Conservation (phyloP, 2,113 vertebrate species). For the Chionomys nivalis region DNA sequence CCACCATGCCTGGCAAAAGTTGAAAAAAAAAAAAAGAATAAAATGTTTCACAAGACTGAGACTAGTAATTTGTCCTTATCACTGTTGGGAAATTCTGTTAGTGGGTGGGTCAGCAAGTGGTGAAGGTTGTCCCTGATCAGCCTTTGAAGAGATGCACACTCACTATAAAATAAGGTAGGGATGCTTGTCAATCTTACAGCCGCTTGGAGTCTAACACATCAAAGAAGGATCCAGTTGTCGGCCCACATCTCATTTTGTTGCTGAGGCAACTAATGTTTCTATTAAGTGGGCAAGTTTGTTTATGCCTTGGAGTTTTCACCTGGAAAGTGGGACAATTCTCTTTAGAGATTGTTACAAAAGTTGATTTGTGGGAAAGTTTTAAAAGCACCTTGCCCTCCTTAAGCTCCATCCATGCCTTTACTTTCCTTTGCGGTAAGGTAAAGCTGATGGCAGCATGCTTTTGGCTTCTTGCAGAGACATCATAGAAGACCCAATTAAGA, state of each 20-base stretch:
- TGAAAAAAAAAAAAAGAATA: not conserved
- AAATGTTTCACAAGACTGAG: not conserved
- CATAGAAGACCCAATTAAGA: not conserved
- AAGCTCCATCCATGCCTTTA: not conserved
- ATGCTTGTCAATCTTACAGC: not conserved
- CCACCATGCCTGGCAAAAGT: not conserved
- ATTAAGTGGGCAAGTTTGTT: not conserved
- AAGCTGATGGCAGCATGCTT: not conserved
- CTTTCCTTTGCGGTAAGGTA: slow-evolving; percentile 11
- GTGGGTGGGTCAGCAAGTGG: not conserved
- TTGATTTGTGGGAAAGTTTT: not conserved
- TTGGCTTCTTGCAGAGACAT: slow-evolving; percentile 18
- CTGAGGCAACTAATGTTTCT: not conserved
- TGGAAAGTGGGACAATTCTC: not conserved
- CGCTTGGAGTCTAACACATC: not conserved
- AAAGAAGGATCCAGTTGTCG: not conserved
- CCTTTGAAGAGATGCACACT: not conserved
- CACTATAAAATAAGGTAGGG: not conserved
- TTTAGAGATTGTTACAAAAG: not conserved
- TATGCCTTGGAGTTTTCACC: not conserved
- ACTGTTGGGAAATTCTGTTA: not conserved
- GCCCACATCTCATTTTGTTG: not conserved
- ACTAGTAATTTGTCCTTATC: not conserved
- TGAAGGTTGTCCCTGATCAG: not conserved
- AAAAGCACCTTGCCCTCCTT: not conserved